Conservation (phyloP, 2,797 vertebrate species). For the Passerculus sandwichensis region DNA sequence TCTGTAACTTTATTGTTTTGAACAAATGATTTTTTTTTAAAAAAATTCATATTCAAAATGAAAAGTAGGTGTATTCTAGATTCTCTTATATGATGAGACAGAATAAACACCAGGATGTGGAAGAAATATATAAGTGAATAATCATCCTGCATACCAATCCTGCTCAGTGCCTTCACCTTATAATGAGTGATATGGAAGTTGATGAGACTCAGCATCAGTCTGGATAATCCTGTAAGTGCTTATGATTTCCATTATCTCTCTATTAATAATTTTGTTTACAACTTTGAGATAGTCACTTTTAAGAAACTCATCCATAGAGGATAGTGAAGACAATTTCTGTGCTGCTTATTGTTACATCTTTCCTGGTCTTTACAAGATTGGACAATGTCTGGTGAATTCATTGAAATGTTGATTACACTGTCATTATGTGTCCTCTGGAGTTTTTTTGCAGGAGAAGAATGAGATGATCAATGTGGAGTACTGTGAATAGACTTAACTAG, state of each 20-base stretch:
- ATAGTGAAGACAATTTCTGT: neutral
- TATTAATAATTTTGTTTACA: slow-evolving; percentile 8
- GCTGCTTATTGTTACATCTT: slow-evolving; percentile 28
- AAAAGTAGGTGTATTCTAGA: neutral
- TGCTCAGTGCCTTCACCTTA: neutral
- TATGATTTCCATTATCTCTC: neutral
- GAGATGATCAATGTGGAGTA: slow-evolving; percentile 64
- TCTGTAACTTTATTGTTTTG: neutral
- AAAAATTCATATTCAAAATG: neutral
- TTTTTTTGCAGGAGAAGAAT: slow-evolving; percentile 57
- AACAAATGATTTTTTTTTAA: neutral
- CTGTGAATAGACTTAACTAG: slow-evolving; percentile 63
- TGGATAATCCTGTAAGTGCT: neutral
- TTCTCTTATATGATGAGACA: neutral
- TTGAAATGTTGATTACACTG: slow-evolving; percentile 54
- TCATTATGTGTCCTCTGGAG: slow-evolving; percentile 29
- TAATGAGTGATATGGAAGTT: neutral
- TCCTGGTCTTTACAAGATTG: slow-evolving; percentile 27
- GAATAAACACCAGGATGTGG: neutral
- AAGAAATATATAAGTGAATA: neutral
- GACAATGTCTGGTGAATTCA: slow-evolving; percentile 33
- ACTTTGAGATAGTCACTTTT: neutral
- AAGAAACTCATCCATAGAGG: neutral
- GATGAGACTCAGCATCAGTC: neutral
- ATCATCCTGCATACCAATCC: neutral